Evolutionary conservation across 1,140 invertebrate genomes (phyloP).

Genomic region (Trialeurodes vaporariorum): DNA sequence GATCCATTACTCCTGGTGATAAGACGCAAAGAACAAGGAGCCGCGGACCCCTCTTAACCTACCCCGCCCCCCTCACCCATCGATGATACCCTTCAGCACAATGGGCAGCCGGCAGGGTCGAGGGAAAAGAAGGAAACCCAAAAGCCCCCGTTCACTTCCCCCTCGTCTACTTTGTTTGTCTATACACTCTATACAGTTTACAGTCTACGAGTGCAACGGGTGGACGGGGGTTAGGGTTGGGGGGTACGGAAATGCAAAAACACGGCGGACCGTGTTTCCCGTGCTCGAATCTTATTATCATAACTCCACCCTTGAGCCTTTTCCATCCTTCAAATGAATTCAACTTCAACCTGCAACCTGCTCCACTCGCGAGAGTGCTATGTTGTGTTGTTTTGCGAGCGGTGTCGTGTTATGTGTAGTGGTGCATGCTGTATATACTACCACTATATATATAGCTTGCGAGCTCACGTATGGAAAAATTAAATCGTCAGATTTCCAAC

Average conservation of each 20-base stretch:
- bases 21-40: background rate
- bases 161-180: background rate
- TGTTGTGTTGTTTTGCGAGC: too few species aligned
- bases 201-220: background rate
- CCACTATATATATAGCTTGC: too few species aligned
- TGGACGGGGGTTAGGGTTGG: background rate
- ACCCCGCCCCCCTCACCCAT: background rate
- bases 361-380: too few species aligned
- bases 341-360: too few species aligned
- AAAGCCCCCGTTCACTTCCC: too few species aligned
- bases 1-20: background rate
- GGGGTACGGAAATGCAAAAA: background rate
- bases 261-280: too few species aligned
- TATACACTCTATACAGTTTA: background rate
- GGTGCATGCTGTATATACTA: too few species aligned
- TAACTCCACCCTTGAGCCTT: background rate
- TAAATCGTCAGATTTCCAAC: too few species aligned
- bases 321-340: background rate
- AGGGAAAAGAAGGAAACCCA: background rate
- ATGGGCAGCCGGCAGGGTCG: background rate
- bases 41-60: background rate
- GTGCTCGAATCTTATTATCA: background rate
- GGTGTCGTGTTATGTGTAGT: too few species aligned
- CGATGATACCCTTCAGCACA: background rate
- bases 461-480: too few species aligned